These are phyloP conservation scores for Coleophora flavipennella DNA, from an alignment of 2,888 invertebrate species.

Conservation along the genomic window DNA sequence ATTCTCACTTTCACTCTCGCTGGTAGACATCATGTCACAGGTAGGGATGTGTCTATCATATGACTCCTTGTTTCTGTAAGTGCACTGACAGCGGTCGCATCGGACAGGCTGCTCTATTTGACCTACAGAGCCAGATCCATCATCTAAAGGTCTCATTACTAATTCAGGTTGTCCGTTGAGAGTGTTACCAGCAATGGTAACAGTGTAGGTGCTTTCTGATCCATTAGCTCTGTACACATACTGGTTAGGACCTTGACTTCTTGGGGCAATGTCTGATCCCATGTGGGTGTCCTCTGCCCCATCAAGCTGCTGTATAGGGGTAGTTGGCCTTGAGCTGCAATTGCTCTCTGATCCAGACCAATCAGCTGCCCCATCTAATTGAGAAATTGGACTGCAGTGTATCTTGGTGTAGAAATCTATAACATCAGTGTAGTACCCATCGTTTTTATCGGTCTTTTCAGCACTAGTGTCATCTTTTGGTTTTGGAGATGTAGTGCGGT, in stretches of 20 bases:
- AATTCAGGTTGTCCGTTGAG: slow-evolving; percentile 62
- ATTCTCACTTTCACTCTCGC: slow-evolving; percentile 86
- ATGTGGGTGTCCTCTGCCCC: slow-evolving; percentile 77
- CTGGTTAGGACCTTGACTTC: slow-evolving; percentile 53
- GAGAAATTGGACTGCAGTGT: slow-evolving; percentile 74
- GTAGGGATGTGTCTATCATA: slow-evolving; percentile 84
- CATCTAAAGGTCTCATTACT: slow-evolving; percentile 60
- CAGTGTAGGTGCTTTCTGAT: slow-evolving; percentile 60
- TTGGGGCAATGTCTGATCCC: slow-evolving; percentile 40
- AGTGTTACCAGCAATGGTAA: slow-evolving; percentile 66
- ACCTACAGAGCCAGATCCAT: slow-evolving; percentile 44
- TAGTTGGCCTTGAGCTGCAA: slow-evolving; percentile 58
- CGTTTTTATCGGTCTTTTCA: slow-evolving; percentile 52
- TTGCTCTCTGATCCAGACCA: slow-evolving; percentile 73
- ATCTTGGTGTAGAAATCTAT: slow-evolving; percentile 70
- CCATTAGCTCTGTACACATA: slow-evolving; percentile 63
- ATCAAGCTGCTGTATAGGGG: slow-evolving; percentile 77
- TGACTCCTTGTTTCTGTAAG: slow-evolving; percentile 86
- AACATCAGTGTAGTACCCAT: slow-evolving; percentile 60
- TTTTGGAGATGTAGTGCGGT: slow-evolving; percentile 50
- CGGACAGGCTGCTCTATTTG: slow-evolving; percentile 83
- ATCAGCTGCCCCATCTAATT: slow-evolving; percentile 80
- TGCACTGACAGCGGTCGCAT: slow-evolving; percentile 90
- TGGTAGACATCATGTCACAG: slow-evolving; percentile 85
- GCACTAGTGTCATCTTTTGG: slow-evolving; percentile 44